Base-by-base conservation (phyloP, 2,113 vertebrate species). In the Meriones unguiculatus region DNA sequence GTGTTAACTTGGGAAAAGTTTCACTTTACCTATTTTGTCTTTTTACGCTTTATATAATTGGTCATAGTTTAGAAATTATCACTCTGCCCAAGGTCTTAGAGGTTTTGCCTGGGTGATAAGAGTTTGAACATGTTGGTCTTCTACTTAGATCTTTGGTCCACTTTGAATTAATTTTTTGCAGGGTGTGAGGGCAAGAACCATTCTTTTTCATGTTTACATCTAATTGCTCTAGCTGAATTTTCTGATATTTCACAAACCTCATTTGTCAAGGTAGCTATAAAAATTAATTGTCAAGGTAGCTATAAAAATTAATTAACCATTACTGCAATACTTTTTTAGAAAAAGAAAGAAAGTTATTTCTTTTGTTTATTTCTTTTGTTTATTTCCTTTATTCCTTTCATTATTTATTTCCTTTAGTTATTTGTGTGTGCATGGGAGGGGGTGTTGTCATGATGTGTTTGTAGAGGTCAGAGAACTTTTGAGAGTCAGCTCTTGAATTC, bases 1-100 rank as follows among this genome's bases (percentile, higher is more conserved):
- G 25, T 22, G 28, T 65, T 91, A 84, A 62, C 67, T 84, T 96
- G 90, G 57, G 72, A 41, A 46, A 69, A 95, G 87, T n/a, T 90
- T 46, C 5, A 75, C 73, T 64, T 73, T 87, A 84, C 62, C 14
- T 82, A 62, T 69, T 77, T 93, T 94, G 41, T 78, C 32, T 75
- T 84, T 46, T 87, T 65, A 46, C 70, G 54, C 57, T 11, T 70
- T 91, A 10, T 85, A 57, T 6, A 90, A 82, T 89, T 85, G 65
- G 24, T 91, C 32, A 81, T 70, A 82, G 67, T 28, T 81, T 70
- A 75, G 64, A 94, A 91, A 89, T 38, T 32, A 76, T 7, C 62
- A 35, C n/a, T 67, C 75, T 41, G 57, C 17, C 6, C 20, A 89
- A 91, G 46, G 7, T 62, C 24, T 28, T 50, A 30, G 73, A 84